Percentiles rank a stretch among this genome's conserved stretches.
Evolutionary conservation across 2,113 vertebrate genomes (phyloP).

Genomic region (Saccopteryx bilineata): DNA sequence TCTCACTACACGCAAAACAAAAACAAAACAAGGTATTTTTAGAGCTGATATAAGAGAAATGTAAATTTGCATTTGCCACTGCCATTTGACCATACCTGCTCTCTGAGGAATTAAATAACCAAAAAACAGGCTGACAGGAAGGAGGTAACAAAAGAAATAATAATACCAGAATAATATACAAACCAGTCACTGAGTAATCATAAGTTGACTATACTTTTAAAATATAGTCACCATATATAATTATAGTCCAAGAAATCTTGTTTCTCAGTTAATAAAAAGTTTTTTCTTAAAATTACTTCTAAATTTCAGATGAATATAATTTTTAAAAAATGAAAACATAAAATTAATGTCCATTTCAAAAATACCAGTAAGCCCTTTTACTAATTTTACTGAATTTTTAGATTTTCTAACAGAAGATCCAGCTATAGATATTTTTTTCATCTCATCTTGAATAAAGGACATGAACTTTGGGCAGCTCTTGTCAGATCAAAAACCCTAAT

Average conservation of each 20-base stretch:
- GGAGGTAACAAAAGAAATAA: slow-evolving; percentile 10
- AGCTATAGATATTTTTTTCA: neutral
- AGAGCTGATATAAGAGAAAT: neutral
- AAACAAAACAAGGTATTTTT: neutral
- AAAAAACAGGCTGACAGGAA: neutral
- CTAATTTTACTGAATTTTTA: slow-evolving; percentile 63
- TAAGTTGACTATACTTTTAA: slow-evolving; percentile 47
- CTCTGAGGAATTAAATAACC: slow-evolving; percentile 50
- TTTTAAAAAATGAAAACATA: slow-evolving; percentile 64
- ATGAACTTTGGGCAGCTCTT: slow-evolving; percentile 19
- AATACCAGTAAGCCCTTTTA: slow-evolving; percentile 45
- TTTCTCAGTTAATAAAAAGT: slow-evolving; percentile 66
- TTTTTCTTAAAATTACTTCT: slow-evolving; percentile 65
- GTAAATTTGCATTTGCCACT: slow-evolving; percentile 30
- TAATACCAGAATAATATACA: neutral
- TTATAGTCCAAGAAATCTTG: slow-evolving; percentile 46
- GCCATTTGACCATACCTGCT: neutral
- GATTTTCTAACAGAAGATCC: slow-evolving; percentile 37
- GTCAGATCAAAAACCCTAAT: neutral
- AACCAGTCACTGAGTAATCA: slow-evolving; percentile 52
- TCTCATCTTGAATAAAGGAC: neutral
- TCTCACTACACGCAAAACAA: neutral
- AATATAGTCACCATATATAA: slow-evolving; percentile 62
- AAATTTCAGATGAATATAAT: slow-evolving; percentile 73
- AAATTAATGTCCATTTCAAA: slow-evolving; percentile 75